Evolutionary conservation across 2,797 vertebrate genomes (phyloP).

Genomic region (Gila robusta): DNA sequence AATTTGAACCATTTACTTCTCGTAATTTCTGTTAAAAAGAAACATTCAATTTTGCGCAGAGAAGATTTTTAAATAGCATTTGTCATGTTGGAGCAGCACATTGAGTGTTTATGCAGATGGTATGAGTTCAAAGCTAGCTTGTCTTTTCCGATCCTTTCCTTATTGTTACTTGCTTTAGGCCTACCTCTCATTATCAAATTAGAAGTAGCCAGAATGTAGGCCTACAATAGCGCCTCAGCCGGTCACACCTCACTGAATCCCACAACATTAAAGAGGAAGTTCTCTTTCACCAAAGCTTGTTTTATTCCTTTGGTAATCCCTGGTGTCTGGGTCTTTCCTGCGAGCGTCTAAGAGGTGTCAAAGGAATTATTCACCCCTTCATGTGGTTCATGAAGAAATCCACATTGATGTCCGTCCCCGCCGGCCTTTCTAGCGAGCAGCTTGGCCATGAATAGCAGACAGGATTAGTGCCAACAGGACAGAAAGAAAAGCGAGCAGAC

Average conservation of each 20-base stretch:
- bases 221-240: neutral
- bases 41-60: neutral
- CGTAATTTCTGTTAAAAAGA: neutral
- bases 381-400: constrained; percentile 70
- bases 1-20: neutral
- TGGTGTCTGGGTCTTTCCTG: constrained; percentile 60
- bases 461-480: constrained; percentile 65
- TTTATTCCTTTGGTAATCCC: constrained; percentile 59
- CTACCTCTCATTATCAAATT: neutral
- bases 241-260: constrained; percentile 18
- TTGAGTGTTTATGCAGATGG: neutral
- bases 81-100: neutral
- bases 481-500: constrained; percentile 43
- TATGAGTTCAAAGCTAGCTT: neutral
- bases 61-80: neutral
- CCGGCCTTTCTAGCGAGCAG: constrained; percentile 64
- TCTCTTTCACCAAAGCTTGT: constrained; percentile 47
- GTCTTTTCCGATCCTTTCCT: neutral
- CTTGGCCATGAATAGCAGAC: constrained; percentile 71
- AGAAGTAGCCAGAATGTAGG: neutral
- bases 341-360: constrained; percentile 64
- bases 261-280: constrained; percentile 63
- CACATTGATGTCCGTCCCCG: constrained; percentile 63
- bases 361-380: constrained; percentile 72
- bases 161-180: neutral